phyloP scores from a whole-genome alignment of 2,888 invertebrate species.

The Caenorhabditis panamensis region DNA sequence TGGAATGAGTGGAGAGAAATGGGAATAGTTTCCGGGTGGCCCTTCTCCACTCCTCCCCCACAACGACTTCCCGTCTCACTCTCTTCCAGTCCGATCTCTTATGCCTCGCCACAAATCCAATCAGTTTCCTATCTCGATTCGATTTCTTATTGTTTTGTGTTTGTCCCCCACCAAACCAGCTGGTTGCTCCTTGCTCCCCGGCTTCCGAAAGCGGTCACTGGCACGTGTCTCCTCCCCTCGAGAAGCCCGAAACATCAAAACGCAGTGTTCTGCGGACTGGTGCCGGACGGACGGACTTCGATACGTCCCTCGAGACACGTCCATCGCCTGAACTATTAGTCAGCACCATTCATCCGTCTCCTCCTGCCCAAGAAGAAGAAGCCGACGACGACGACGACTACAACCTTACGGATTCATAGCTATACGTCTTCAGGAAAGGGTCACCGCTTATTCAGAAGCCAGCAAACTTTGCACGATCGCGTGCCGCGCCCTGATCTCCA shows the following conservation, averaged over 20 bases:
- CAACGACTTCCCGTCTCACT: neutral
- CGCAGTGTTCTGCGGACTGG: conserved; percentile 24
- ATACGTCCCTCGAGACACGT: conserved; percentile 43
- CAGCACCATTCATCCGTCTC: conserved; percentile 4
- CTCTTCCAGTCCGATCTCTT: conserved; percentile 7
- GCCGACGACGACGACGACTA: conserved; percentile 4
- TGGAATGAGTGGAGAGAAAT: conserved; percentile 2
- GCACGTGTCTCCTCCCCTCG: conserved; percentile 49
- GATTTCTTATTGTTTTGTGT: conserved; percentile 53
- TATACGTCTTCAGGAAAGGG: neutral
- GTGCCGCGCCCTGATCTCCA: too few species aligned
- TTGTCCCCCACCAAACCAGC: conserved; percentile 32
- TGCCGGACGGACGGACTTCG: conserved; percentile 28
- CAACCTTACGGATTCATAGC: conserved; percentile 39
- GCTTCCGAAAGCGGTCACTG: too few species aligned
- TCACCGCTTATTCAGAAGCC: too few species aligned
- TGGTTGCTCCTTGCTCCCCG: too few species aligned
- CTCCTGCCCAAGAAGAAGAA: neutral
- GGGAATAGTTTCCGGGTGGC: conserved; percentile 45
- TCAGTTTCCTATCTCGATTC: conserved; percentile 27
- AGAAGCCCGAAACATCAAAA: neutral
- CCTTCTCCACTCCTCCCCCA: conserved; percentile 24
- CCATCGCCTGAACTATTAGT: conserved; percentile 49
- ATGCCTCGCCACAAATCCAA: conserved; percentile 28
- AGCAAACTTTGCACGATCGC: too few species aligned